Evolutionary conservation across 2,797 vertebrate species (phyloP).

Genomic region (Rhynchonycteris naso): DNA sequence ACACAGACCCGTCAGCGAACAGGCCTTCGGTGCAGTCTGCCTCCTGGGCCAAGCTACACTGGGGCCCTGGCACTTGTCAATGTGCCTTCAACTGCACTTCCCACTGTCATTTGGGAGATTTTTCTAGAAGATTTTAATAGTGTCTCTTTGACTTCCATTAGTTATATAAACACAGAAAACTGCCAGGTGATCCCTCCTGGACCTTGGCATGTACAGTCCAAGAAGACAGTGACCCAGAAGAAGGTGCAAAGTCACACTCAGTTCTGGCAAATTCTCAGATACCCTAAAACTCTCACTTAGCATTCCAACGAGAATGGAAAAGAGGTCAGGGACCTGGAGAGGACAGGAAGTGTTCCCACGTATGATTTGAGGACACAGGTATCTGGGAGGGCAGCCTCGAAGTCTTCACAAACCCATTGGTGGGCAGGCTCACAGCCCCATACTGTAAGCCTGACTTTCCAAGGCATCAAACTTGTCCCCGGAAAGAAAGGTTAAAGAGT

Average conservation of each 20-base stretch:
- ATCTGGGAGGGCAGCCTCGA: not conserved
- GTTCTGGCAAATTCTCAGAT: not conserved
- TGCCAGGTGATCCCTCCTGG: not conserved
- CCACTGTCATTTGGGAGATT: not conserved
- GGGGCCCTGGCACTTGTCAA: not conserved
- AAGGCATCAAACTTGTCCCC: not conserved
- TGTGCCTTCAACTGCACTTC: not conserved
- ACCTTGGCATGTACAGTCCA: too few species aligned
- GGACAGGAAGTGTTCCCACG: not conserved
- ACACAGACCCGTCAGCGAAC: not conserved
- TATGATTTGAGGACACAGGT: not conserved
- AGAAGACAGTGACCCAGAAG: not conserved
- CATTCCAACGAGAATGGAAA: not conserved
- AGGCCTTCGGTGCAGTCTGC: not conserved
- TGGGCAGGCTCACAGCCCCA: not conserved
- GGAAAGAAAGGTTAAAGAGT: not conserved
- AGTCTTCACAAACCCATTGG: not conserved
- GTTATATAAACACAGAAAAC: not conserved
- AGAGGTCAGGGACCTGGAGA: not conserved
- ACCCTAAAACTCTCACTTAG: not conserved
- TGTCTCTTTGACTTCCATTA: not conserved
- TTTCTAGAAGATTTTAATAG: not conserved
- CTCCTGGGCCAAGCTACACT: not conserved
- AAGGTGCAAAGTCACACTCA: not conserved
- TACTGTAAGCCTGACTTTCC: not conserved